Evolutionary conservation across 2,888 invertebrate species (phyloP).

Genomic region (Aphodius sticticus): DNA sequence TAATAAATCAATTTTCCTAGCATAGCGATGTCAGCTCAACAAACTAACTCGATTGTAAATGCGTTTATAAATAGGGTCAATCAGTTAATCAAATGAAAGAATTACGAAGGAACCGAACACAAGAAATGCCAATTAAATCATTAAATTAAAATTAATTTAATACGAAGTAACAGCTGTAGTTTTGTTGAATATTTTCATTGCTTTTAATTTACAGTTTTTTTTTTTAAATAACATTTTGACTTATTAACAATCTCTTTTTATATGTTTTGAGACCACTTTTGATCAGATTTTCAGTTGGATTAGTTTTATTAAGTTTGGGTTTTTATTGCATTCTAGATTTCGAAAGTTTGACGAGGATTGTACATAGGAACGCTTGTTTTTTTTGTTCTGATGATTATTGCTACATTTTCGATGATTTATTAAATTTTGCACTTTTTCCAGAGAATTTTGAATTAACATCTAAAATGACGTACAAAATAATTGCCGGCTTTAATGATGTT

Average conservation of each 20-base stretch:
- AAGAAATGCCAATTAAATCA: neutral
- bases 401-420: slow-evolving; percentile 28
- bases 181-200: slow-evolving; percentile 22
- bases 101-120: neutral
- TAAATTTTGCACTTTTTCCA: slow-evolving; percentile 30
- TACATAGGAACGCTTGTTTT: slow-evolving; percentile 26
- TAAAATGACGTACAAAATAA: slow-evolving; percentile 33
- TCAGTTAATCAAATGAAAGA: neutral
- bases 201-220: slow-evolving; percentile 18
- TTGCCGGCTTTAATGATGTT: slow-evolving; percentile 9
- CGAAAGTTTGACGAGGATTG: slow-evolving; percentile 14
- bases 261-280: slow-evolving; percentile 21
- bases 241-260: neutral
- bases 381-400: slow-evolving; percentile 31
- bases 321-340: slow-evolving; percentile 23
- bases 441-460: slow-evolving; percentile 10
- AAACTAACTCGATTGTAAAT: neutral
- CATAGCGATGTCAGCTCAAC: neutral
- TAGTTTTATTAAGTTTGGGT: slow-evolving; percentile 23
- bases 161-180: neutral
- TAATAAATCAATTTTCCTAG: neutral
- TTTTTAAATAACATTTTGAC: slow-evolving; percentile 16
- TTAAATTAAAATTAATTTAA: neutral
- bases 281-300: slow-evolving; percentile 13
- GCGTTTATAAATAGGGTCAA: neutral